Base-by-base conservation (phyloP, 2,113 vertebrate genomes). In the Pithys albifrons region DNA sequence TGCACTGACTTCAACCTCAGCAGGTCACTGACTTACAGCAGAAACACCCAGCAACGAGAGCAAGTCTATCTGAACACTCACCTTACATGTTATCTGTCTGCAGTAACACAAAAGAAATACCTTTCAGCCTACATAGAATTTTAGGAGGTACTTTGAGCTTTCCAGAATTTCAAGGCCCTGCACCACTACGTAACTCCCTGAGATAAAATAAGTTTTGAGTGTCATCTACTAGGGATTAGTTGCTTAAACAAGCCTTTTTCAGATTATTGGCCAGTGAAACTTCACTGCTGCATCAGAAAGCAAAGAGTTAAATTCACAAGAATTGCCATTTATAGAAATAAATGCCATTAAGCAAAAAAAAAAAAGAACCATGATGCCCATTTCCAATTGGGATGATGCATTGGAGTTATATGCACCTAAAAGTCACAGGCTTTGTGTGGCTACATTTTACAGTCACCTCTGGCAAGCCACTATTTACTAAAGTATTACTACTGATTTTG, bases 271-370 rank as follows among this genome's bases (percentile, higher is more conserved):
- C 16, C 41, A 66, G 8, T 58, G 22, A 66, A 43, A n/a, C 37
- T 14, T 46, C 54, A 81, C 10, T 15, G 10, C 2, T 6, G 12
- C 10, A 41, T 5, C 6, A 39, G 39, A 67, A 69, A 86, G 71
- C 1, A 7, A 0, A 0, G 9, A n/a, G 7, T 39, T 51, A 46
- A 41, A 51, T 7, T 73, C 22, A 14, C 4, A 62, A 35, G 45
- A 89, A 70, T 2, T 49, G 12, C 2, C 2, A 71, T n/a, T 18
- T 57, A 28, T 14, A 78, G 45, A 3, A 1, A 2, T 19, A 92
- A 29, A 8, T 31, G 7, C 14, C 49, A 64, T 8, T 14, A 49
- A 62, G 4, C 5, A 89, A 54, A 81, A 71, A 48, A 3, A 43
- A 43, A 35, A 29, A 48, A 69, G 3, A 73, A 52, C 3, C 5